These are phyloP conservation scores for Camptogramma bilineatum DNA, from an alignment of 2,888 invertebrate genomes.

Conservation along the genomic window DNA sequence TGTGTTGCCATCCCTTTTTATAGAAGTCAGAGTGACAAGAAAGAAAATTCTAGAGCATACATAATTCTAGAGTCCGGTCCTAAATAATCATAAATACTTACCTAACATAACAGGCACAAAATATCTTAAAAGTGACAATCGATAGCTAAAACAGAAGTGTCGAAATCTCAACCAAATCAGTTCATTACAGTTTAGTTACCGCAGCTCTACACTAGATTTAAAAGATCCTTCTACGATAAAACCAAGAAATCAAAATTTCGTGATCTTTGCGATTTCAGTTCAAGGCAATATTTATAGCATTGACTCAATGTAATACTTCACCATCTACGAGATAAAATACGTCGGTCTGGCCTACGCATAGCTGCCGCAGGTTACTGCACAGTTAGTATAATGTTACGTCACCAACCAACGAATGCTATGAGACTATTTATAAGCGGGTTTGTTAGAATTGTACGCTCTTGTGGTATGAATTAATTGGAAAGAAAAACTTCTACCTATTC, in stretches of 20 bases:
- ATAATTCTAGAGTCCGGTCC: too few relatives aligned
- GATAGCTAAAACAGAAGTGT: neutral
- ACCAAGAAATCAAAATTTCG: neutral
- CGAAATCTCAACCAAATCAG: neutral
- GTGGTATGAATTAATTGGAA: constrained; percentile 19
- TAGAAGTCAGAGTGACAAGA: too few relatives aligned
- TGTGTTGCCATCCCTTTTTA: too few relatives aligned
- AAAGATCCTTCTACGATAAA: neutral
- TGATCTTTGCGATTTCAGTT: neutral
- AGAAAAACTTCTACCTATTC: neutral
- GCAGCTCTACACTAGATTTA: neutral
- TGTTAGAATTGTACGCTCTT: constrained; percentile 17
- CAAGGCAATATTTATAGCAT: constrained; percentile 19
- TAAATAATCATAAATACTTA: too few relatives aligned
- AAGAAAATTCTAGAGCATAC: too few relatives aligned
- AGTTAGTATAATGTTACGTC: constrained; percentile 31
- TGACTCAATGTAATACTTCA: constrained; percentile 24
- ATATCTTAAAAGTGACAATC: too few relatives aligned
- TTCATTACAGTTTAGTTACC: neutral
- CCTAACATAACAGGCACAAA: too few relatives aligned
- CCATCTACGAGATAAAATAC: constrained; percentile 28
- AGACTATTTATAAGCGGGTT: constrained; percentile 29
- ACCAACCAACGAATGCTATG: constrained; percentile 21
- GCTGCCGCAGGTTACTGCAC: constrained; percentile 13
- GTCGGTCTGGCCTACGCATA: constrained; percentile 17